These are phyloP conservation scores for Thecocarcelia acutangulata DNA, from an alignment of 2,888 invertebrate genomes.

Conservation along the genomic window DNA sequence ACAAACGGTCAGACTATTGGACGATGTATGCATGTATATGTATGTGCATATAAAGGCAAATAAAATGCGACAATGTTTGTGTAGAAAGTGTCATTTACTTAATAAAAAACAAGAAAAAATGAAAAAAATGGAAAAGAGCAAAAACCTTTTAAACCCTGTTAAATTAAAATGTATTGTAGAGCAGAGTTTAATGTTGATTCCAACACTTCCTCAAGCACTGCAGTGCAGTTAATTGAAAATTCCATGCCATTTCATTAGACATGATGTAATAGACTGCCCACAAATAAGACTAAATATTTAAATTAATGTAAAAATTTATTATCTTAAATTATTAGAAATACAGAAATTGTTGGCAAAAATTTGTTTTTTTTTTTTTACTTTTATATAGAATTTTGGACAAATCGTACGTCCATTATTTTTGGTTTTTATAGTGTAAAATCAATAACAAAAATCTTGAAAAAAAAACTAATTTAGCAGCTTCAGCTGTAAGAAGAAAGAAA, in stretches of 20 bases:
- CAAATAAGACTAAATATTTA: slow-evolving; percentile 44
- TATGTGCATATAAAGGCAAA: slow-evolving; percentile 3
- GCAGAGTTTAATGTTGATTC: slow-evolving; percentile 31
- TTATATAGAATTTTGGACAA: no score
- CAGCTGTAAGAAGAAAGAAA: no score
- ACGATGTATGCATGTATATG: neutral
- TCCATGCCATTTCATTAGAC: slow-evolving; percentile 3
- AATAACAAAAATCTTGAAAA: no score
- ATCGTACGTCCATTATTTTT: no score
- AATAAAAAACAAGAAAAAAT: slow-evolving; percentile 1
- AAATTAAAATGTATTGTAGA: slow-evolving; percentile 6
- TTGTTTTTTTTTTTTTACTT: no score
- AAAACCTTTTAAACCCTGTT: slow-evolving; percentile 43
- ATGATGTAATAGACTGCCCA: slow-evolving; percentile 19
- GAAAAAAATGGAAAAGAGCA: slow-evolving; percentile 40
- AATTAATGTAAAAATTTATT: slow-evolving; percentile 17
- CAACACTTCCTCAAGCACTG: slow-evolving; percentile 22
- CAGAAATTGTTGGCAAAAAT: no score
- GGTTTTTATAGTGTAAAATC: no score
- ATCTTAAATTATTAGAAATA: no score
- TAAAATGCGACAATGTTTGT: slow-evolving; percentile 36
- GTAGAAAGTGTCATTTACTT: slow-evolving; percentile 48
- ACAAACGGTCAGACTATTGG: neutral
- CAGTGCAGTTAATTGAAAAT: neutral
- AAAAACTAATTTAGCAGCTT: no score